Evolutionary conservation across 2,797 vertebrate species (phyloP), one percentile per base, ranked within the genome.

Genomic region (Argyrosomus regius): DNA sequence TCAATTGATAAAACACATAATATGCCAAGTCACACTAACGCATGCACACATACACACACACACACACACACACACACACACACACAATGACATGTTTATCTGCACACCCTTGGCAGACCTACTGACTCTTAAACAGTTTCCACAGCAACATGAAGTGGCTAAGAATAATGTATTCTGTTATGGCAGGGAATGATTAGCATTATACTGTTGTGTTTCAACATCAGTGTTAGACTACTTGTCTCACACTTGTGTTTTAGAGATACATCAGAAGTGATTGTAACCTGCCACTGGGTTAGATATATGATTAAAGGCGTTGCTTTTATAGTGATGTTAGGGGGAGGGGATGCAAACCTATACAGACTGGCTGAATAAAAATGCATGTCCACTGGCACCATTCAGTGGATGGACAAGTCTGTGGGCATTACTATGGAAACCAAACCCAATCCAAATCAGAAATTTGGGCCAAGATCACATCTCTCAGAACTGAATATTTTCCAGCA

Each of bases 111-210:
- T 89, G 85, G 88, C 88, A 91, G 91, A 93, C 92, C 89, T 87
- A 82, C 91, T 92, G 92, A 95, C 93, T 95, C 92, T 93, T 93
- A 93, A 94, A 94, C 94, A 89, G 95, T 96, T 95, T 93, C 94
- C 94, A 95, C 93, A 95, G 95, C 93, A 96, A 95, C 95, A 88
- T 94, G 88, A 93, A 95, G 91, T 93, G 92, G 88, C 84, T 88
- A 86, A 93, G 90, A 93, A 93, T 94, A 94, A 95, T 93, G 85
- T 89, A 94, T 94, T 94, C 93, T 80, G 89, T 88, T 87, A 90
- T 83, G 73, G 84, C 86, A 87, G 82, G 57, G 77, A 80, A 89
- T 92, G 86, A 94, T 94, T 90, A 94, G 83, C 81, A 90, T 92
- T 83, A 78, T 53, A 72, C 80, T 84, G 71, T 80, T 91, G 69